Conservation (phyloP, 2,113 vertebrate genomes). For the Saccopteryx leptura region DNA sequence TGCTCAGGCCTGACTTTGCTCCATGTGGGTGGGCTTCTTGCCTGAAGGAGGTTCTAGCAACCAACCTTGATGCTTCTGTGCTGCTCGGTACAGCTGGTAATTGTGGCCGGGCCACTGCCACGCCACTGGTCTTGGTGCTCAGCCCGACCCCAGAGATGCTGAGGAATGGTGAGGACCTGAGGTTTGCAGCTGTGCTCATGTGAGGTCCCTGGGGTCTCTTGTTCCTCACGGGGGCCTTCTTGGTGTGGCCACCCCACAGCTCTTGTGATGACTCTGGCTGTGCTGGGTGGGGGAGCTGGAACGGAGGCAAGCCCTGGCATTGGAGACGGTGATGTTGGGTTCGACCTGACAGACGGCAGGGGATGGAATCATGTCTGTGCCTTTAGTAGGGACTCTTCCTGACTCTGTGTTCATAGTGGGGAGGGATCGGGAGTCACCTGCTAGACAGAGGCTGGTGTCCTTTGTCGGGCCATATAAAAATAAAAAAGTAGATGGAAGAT, state of each 20-base stretch:
- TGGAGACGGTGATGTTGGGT: rapidly evolving
- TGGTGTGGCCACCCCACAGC: rapidly evolving
- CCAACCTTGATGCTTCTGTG: rapidly evolving
- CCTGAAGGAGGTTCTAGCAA: background rate
- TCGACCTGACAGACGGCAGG: background rate
- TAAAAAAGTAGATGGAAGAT: background rate
- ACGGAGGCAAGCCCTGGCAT: no score
- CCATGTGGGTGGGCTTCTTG: background rate
- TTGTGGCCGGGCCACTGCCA: background rate
- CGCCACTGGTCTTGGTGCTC: background rate
- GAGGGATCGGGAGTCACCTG: no score
- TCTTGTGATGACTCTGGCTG: rapidly evolving
- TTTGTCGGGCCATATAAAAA: no score
- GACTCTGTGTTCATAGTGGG: background rate
- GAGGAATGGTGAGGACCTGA: rapidly evolving
- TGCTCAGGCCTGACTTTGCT: background rate
- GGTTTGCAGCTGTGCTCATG: background rate
- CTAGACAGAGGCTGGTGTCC: no score
- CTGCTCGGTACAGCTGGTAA: background rate
- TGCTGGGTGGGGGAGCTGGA: background rate
- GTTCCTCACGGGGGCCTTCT: background rate
- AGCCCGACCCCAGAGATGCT: background rate
- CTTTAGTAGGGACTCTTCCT: background rate
- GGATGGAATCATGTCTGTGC: background rate
- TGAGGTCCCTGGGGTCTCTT: background rate